Evolutionary conservation across 2,888 invertebrate genomes (phyloP).

Genomic region (Dascillus cervinus): DNA sequence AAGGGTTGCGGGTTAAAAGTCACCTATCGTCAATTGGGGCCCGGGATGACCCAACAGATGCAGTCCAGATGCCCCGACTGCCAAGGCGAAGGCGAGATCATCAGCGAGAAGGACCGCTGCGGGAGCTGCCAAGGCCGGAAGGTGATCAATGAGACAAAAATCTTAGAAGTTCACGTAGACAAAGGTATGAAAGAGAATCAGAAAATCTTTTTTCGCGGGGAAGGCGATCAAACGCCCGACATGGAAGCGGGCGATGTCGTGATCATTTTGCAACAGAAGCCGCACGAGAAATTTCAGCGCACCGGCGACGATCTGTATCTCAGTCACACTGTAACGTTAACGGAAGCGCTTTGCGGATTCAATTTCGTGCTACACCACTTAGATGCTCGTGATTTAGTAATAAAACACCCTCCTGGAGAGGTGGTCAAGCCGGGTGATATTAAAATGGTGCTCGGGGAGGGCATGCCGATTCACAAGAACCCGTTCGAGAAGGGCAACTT

Average conservation of each 20-base stretch:
- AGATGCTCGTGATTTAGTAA: slow-evolving; percentile 76
- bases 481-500: slow-evolving; percentile 83
- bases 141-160: slow-evolving; percentile 72
- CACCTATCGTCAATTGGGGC: slow-evolving; percentile 60
- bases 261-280: slow-evolving; percentile 73
- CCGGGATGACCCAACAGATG: slow-evolving; percentile 57
- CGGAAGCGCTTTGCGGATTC: slow-evolving; percentile 89
- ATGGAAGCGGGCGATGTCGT: slow-evolving; percentile 84
- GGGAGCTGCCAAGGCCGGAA: slow-evolving; percentile 76
- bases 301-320: slow-evolving; percentile 67
- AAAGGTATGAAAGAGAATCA: slow-evolving; percentile 84
- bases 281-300: slow-evolving; percentile 73
- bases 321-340: slow-evolving; percentile 67
- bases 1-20: slow-evolving; percentile 72
- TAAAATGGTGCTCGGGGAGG: slow-evolving; percentile 74
- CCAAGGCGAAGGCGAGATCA: slow-evolving; percentile 62
- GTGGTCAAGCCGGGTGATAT: slow-evolving; percentile 77
- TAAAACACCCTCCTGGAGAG: slow-evolving; percentile 71
- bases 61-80: slow-evolving; percentile 57
- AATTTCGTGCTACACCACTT: slow-evolving; percentile 77
- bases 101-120: slow-evolving; percentile 78
- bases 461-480: slow-evolving; percentile 83
- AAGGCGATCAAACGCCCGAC: slow-evolving; percentile 86
- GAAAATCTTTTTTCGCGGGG: slow-evolving; percentile 77
- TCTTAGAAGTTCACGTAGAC: slow-evolving; percentile 80